Evolutionary conservation across 2,797 vertebrate genomes (phyloP).

Genomic region (Lutjanus campechanus): DNA sequence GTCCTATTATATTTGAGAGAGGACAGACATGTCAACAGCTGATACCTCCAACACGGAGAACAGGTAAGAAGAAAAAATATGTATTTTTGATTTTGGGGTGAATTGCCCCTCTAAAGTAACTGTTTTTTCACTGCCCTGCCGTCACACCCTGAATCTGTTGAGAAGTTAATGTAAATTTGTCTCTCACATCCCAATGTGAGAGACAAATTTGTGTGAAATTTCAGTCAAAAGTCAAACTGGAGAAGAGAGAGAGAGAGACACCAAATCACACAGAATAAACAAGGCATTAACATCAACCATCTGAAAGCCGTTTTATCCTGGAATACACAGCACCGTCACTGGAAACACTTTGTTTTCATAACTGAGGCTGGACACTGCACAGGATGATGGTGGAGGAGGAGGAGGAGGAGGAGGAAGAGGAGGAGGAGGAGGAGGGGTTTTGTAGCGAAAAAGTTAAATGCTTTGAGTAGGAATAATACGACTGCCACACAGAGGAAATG

Average conservation of each 20-base stretch:
- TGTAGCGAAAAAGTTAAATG: constrained; percentile 44
- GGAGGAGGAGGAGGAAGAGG: background rate
- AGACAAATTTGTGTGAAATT: constrained; percentile 9
- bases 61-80: no score
- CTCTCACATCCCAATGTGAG: background rate
- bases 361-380: constrained; percentile 29
- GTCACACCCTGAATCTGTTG: constrained; percentile 30
- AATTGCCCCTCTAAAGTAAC: no score
- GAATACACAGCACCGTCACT: constrained; percentile 39
- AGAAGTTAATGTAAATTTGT: constrained; percentile 19
- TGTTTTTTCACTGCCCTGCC: constrained; percentile 18
- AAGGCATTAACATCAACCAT: constrained; percentile 40
- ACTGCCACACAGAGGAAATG: constrained; percentile 46
- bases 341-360: constrained; percentile 37
- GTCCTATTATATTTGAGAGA: no score
- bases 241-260: constrained; percentile 36
- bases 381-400: background rate
- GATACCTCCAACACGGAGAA: no score
- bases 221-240: constrained; percentile 31
- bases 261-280: constrained; percentile 40
- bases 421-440: background rate
- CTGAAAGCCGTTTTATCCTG: constrained; percentile 52
- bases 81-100: no score
- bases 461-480: constrained; percentile 37
- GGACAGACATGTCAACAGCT: no score